Evolutionary conservation across 2,888 invertebrate genomes (phyloP).

Genomic region (Alcis repandata): DNA sequence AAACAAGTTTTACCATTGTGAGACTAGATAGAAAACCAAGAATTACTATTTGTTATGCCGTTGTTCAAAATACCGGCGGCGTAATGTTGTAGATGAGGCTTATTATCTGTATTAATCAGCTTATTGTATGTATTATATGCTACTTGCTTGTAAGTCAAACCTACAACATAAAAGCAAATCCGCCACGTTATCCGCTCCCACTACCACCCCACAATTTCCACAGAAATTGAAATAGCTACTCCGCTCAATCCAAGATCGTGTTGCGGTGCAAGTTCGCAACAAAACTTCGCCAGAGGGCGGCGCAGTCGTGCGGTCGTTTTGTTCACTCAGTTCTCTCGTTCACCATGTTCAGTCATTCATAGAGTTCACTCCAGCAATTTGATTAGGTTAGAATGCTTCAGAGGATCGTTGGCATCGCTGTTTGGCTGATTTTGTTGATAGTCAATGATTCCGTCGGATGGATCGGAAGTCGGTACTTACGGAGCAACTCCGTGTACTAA

Average conservation of each 20-base stretch:
- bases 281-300: conserved; percentile 32
- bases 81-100: too few species aligned
- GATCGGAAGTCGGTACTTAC: background rate
- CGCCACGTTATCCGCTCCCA: conserved; percentile 35
- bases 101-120: too few species aligned
- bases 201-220: conserved; percentile 39
- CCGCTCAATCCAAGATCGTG: conserved; percentile 49
- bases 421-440: conserved; percentile 15
- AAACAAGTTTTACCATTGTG: too few species aligned
- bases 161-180: background rate
- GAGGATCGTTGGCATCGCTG: conserved; percentile 25
- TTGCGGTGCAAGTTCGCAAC: conserved; percentile 45
- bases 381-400: conserved; percentile 42
- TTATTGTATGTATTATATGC: too few species aligned
- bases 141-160: background rate
- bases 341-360: conserved; percentile 25
- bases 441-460: conserved; percentile 17
- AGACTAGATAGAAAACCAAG: too few species aligned
- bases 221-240: conserved; percentile 60
- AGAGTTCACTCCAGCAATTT: conserved; percentile 33
- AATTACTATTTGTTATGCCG: too few species aligned
- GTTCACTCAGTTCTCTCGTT: conserved; percentile 35
- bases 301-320: conserved; percentile 47
- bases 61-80: too few species aligned
- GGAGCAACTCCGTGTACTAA: background rate